phyloP scores from a whole-genome alignment of 1,140 invertebrate species.

The Drosophila triauraria region DNA sequence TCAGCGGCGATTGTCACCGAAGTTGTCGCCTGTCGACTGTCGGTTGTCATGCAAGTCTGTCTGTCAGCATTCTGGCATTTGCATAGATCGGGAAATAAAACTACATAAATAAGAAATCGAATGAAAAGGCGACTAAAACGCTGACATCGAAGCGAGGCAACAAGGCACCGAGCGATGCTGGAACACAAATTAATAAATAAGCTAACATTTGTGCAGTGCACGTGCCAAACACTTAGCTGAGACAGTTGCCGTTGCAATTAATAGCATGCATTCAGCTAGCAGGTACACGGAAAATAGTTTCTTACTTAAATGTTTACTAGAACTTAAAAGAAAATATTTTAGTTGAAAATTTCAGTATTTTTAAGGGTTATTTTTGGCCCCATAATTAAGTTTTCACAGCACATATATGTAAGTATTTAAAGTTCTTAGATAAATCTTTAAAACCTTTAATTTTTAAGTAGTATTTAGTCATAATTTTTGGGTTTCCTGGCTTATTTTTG shows the following conservation, averaged over 20 bases:
- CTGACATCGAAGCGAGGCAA: conserved; percentile 15
- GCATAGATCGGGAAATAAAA: conserved; percentile 51
- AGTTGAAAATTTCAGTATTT: too few relatives aligned
- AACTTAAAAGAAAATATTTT: too few relatives aligned
- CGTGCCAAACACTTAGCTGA: conserved; percentile 21
- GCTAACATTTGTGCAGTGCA: conserved; percentile 41
- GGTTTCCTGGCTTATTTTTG: not conserved
- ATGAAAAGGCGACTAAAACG: not conserved
- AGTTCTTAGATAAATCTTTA: too few relatives aligned
- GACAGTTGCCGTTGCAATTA: conserved; percentile 50
- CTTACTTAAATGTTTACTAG: too few relatives aligned
- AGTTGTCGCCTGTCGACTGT: conserved; percentile 25
- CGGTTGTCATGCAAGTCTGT: conserved; percentile 67
- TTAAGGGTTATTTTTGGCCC: too few relatives aligned
- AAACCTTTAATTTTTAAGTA: too few relatives aligned
- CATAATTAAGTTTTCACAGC: too few relatives aligned
- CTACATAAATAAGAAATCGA: conserved; percentile 18
- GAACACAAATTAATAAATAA: conserved; percentile 49
- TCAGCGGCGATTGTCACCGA: conserved; percentile 13
- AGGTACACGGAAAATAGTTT: conserved; percentile 27
- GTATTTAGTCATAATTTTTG: not conserved
- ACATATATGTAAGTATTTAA: too few relatives aligned
- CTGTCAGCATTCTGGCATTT: conserved; percentile 56
- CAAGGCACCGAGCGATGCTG: conserved; percentile 7
- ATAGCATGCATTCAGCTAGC: conserved; percentile 29